phyloP scores from a whole-genome alignment of 2,888 invertebrate genomes.

The Drosophila silvestris region DNA sequence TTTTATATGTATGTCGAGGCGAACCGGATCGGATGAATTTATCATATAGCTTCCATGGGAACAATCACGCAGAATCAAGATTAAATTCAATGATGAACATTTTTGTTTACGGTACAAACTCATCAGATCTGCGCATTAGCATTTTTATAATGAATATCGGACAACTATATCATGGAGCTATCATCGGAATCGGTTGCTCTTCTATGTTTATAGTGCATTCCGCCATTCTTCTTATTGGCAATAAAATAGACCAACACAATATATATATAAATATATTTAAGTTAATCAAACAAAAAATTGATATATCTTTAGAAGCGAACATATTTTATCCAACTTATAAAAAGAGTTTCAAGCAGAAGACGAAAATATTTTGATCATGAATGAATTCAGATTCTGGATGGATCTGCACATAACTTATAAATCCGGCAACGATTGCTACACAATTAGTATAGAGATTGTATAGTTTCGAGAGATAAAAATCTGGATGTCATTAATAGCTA shows the following conservation, averaged over 20 bases:
- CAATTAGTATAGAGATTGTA: not conserved
- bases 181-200: not conserved
- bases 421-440: not conserved
- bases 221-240: not conserved
- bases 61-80: not conserved
- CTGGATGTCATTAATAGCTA: not conserved
- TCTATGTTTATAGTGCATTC: not conserved
- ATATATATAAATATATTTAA: not conserved
- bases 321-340: not conserved
- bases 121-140: not conserved
- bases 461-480: not conserved
- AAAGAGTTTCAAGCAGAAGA: not conserved
- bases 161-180: not conserved
- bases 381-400: not conserved
- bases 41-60: not conserved
- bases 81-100: not conserved
- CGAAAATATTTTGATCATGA: not conserved
- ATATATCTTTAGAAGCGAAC: not conserved
- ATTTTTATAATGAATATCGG: not conserved
- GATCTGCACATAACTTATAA: not conserved
- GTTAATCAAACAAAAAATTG: not conserved
- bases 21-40: not conserved
- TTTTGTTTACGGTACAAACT: not conserved
- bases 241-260: not conserved
- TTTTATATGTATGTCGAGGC: not conserved